A percentile compares a stretch with the other conserved stretches of the same genome.
Evolutionary conservation across 2,888 invertebrate genomes (phyloP).

Genomic region (Apoda limacodes): DNA sequence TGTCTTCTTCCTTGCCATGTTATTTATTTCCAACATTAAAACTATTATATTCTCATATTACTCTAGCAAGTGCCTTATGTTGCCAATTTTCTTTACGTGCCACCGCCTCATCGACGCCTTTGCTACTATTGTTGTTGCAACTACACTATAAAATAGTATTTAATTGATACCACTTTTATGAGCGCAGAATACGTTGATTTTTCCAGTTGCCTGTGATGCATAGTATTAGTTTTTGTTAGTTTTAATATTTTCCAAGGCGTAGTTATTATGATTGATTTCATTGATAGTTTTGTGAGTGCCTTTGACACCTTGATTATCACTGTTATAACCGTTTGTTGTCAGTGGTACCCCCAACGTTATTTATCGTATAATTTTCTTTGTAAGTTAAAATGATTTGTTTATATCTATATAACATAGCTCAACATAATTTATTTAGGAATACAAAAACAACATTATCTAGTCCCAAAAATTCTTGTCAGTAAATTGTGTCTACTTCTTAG

Average conservation of each 20-base stretch:
- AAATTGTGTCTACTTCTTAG: too few species aligned
- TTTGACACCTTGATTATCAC: slow-evolving; percentile 42
- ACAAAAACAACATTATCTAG: too few species aligned
- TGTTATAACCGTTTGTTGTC: too few species aligned
- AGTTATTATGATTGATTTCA: slow-evolving; percentile 38
- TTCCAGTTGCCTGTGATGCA: too few species aligned
- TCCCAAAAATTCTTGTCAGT: too few species aligned
- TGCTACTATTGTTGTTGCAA: slow-evolving; percentile 40
- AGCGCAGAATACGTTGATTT: too few species aligned
- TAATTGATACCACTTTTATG: slow-evolving; percentile 52
- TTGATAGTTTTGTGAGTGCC: slow-evolving; percentile 38
- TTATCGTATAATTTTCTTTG: too few species aligned
- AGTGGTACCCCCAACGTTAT: too few species aligned
- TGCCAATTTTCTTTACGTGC: slow-evolving; percentile 51
- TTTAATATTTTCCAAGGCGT: slow-evolving; percentile 40
- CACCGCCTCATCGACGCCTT: slow-evolving; percentile 45
- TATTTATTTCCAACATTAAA: slow-evolving; percentile 63
- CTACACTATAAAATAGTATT: slow-evolving; percentile 42
- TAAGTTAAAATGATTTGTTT: too few species aligned
- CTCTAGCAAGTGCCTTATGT: slow-evolving; percentile 34
- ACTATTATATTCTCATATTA: slow-evolving; percentile 58
- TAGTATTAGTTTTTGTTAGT: too few species aligned
- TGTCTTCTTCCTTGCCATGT: slow-evolving; percentile 52
- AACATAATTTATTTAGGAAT: too few species aligned
- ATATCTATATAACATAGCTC: too few species aligned